Conservation (phyloP, 2,888 invertebrate species). For the Drosophila barbarae region DNA sequence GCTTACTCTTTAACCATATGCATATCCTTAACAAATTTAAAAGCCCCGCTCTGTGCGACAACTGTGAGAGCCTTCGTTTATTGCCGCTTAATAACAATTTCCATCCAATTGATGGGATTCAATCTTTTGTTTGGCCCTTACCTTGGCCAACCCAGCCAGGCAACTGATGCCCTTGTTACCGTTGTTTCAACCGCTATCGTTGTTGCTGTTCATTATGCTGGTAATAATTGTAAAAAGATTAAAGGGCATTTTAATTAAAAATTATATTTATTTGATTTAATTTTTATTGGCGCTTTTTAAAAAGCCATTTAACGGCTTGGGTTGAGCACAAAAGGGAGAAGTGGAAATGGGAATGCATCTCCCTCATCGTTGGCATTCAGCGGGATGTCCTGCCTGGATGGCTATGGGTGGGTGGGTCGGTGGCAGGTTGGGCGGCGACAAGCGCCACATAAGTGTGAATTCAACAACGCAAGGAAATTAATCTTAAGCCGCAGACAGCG, state of each 20-base stretch:
- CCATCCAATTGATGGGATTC: slow-evolving; percentile 1
- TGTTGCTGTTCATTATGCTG: slow-evolving; percentile 37
- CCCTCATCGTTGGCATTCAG: neutral
- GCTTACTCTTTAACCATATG: neutral
- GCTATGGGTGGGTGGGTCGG: slow-evolving; percentile 1
- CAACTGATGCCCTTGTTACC: slow-evolving; percentile 16
- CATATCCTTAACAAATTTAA: slow-evolving; percentile 9
- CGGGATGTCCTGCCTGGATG: neutral
- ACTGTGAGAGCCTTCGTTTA: slow-evolving; percentile 11
- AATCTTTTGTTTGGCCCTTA: neutral
- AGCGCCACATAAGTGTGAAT: slow-evolving; percentile 60
- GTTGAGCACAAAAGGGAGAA: slow-evolving; percentile 8
- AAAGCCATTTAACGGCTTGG: slow-evolving; percentile 65
- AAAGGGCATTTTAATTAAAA: slow-evolving; percentile 72
- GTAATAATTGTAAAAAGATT: slow-evolving; percentile 70
- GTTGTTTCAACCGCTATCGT: slow-evolving; percentile 14
- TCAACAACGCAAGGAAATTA: slow-evolving; percentile 74
- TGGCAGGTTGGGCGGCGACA: neutral
- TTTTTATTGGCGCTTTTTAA: slow-evolving; percentile 71
- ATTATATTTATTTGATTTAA: slow-evolving; percentile 73
- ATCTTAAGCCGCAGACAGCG: slow-evolving; percentile 77
- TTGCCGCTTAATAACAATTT: slow-evolving; percentile 28
- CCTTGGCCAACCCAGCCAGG: neutral
- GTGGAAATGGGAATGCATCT: neutral
- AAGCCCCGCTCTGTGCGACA: neutral